These are phyloP conservation scores for Torymus aiolomorphi DNA, from an alignment of 2,888 invertebrate genomes.

Conservation along the genomic window DNA sequence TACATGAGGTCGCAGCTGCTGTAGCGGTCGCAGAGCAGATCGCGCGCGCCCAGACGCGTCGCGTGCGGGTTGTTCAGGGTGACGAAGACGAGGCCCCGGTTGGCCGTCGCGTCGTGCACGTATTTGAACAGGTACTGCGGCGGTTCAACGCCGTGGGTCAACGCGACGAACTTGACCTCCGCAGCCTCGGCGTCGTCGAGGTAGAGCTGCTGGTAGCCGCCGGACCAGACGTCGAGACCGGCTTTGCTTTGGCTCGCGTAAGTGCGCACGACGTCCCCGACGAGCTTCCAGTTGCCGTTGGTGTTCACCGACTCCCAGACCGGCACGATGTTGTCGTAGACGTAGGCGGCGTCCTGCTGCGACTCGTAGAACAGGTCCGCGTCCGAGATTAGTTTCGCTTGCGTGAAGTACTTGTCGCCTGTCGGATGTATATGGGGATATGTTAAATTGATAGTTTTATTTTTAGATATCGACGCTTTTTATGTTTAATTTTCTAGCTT, in stretches of 20 bases:
- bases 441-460: too few relatives aligned
- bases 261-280: slow-evolving; percentile 64
- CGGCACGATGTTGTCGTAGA: slow-evolving; percentile 28
- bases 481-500: too few relatives aligned
- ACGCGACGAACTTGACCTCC: not conserved
- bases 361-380: slow-evolving; percentile 18
- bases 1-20: slow-evolving; percentile 1
- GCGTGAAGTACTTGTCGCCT: slow-evolving; percentile 16
- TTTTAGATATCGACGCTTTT: too few relatives aligned
- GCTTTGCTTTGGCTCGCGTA: not conserved
- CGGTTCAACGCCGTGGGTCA: not conserved
- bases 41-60: not conserved
- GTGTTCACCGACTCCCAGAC: slow-evolving; percentile 14
- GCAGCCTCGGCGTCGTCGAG: not conserved
- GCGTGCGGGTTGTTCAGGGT: slow-evolving; percentile 36
- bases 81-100: slow-evolving; percentile 20
- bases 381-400: not conserved
- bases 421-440: too few relatives aligned
- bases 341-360: slow-evolving; percentile 15
- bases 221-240: slow-evolving; percentile 16
- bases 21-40: slow-evolving; percentile 13
- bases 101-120: not conserved
- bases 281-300: slow-evolving; percentile 73
- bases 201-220: slow-evolving; percentile 75
- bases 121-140: slow-evolving; percentile 36